Evolutionary conservation across 2,113 vertebrate species (phyloP).

Genomic region (Nibea coibor): DNA sequence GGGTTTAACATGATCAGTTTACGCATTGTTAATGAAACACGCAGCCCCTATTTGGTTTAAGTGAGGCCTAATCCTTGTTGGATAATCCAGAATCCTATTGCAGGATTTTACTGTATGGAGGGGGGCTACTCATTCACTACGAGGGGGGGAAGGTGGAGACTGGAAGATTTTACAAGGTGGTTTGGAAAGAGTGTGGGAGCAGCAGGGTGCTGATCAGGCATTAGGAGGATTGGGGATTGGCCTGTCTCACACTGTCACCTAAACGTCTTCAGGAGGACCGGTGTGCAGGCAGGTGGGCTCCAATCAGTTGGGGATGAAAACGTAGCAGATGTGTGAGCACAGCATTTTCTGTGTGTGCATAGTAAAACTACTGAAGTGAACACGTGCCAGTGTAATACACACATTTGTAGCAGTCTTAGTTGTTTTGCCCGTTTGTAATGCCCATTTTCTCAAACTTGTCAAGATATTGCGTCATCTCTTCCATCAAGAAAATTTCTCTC

Average conservation of each 20-base stretch:
- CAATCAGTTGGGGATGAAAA: conserved; percentile 28
- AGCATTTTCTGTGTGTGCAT: background rate
- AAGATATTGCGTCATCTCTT: too few species aligned
- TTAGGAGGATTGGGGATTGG: conserved; percentile 49
- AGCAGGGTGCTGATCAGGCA: conserved; percentile 58
- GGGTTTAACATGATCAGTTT: conserved; percentile 25
- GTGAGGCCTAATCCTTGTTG: conserved; percentile 60
- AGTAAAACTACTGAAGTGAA: background rate
- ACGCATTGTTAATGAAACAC: conserved; percentile 36
- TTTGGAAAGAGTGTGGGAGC: conserved; percentile 42
- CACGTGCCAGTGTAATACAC: background rate
- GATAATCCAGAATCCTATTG: conserved; percentile 70
- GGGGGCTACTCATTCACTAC: conserved; percentile 26
- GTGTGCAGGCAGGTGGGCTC: conserved; percentile 30
- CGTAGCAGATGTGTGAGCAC: background rate
- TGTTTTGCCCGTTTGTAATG: background rate
- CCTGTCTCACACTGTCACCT: conserved; percentile 19
- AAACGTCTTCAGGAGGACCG: conserved; percentile 4
- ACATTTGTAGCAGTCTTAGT: background rate
- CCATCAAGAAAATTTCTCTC: background rate
- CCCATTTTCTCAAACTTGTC: too few species aligned
- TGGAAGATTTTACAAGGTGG: conserved; percentile 24
- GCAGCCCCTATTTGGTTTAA: conserved; percentile 31
- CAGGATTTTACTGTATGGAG: conserved; percentile 49
- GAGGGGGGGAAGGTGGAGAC: conserved; percentile 33